Conservation (phyloP, 2,797 vertebrate species). For the Melanotaenia maccullochi region DNA sequence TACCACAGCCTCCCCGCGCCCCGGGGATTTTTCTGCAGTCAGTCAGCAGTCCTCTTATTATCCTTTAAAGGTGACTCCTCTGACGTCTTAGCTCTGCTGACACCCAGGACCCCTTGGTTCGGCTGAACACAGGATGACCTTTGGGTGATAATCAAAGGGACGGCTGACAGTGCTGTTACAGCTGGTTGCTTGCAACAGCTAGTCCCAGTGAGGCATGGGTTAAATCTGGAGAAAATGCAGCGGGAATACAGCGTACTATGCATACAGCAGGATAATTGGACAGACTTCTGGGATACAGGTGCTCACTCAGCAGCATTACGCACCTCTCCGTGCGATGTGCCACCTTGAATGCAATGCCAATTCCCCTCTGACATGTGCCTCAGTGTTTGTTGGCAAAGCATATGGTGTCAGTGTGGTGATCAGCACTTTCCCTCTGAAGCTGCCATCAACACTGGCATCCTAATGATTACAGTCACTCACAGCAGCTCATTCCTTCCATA, state of each 20-base stretch:
- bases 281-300: slow-evolving; percentile 55
- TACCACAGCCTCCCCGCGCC: slow-evolving; percentile 20
- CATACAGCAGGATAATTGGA: slow-evolving; percentile 64
- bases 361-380: slow-evolving; percentile 54
- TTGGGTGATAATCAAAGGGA: slow-evolving; percentile 70
- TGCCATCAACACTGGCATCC: slow-evolving; percentile 57
- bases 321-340: slow-evolving; percentile 39
- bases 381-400: slow-evolving; percentile 59
- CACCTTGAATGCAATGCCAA: slow-evolving; percentile 58
- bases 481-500: slow-evolving; percentile 33
- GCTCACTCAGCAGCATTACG: slow-evolving; percentile 65
- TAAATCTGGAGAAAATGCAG: slow-evolving; percentile 45
- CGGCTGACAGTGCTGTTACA: slow-evolving; percentile 61
- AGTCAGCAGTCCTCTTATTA: slow-evolving; percentile 74
- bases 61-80: slow-evolving; percentile 78
- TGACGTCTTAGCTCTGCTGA: slow-evolving; percentile 51
- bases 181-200: slow-evolving; percentile 65
- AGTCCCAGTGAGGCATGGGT: slow-evolving; percentile 34
- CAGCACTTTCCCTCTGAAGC: slow-evolving; percentile 61
- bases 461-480: slow-evolving; percentile 56
- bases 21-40: slow-evolving; percentile 65
- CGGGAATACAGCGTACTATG: slow-evolving; percentile 22
- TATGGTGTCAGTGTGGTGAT: slow-evolving; percentile 63
- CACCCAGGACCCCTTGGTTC: slow-evolving; percentile 47
- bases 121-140: slow-evolving; percentile 66